Base-by-base conservation (phyloP, 2,888 invertebrate genomes). In the Acleris literana region DNA sequence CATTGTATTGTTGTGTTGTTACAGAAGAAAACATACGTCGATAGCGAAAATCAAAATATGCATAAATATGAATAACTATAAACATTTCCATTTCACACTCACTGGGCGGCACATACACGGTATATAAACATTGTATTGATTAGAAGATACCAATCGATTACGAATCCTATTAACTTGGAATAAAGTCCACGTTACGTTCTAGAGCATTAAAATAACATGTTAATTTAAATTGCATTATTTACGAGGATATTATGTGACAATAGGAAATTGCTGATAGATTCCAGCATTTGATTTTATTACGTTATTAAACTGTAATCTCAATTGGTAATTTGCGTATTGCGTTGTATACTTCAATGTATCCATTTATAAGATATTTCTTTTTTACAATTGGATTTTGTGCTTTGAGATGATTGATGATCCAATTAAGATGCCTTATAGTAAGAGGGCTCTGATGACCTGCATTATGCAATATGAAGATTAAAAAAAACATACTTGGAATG, bases 31-130 rank as follows among this genome's bases (percentile, higher is more conserved):
- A 39, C 13, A 39, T 13, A 39, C 11, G 39, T 39, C 39, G 39
- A 39, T 20, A 9, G 9, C 13, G 20, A 43, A 46, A 46, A 6
- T 25, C 13, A 57, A 25, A 49, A 46, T 68, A 73, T 76, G 74
- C 76, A 74, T 76, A 70, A 73, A 77, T 73, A 77, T 77, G 74
- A 78, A 78, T 79, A 79, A 76, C 71, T 74, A 73, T 75, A 76
- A 76, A 74, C 66, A 76, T 71, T 84, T 85, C 75, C 64, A 83
- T 85, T 85, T 85, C 83, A 84, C 83, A 85, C 76, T 74, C 76
- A 80, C 80, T 80, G 76, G 71, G 29, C 72, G 69, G 68, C 71
- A 74, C 72, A 67, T 64, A 64, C 68, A 70, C 72, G 69, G 57
- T 65, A 64, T 64, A 64, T 20, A 53, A 68, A 68, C 63, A 68